Evolutionary conservation across 2,888 invertebrate genomes (phyloP).

Genomic region (Abscondita cerata): DNA sequence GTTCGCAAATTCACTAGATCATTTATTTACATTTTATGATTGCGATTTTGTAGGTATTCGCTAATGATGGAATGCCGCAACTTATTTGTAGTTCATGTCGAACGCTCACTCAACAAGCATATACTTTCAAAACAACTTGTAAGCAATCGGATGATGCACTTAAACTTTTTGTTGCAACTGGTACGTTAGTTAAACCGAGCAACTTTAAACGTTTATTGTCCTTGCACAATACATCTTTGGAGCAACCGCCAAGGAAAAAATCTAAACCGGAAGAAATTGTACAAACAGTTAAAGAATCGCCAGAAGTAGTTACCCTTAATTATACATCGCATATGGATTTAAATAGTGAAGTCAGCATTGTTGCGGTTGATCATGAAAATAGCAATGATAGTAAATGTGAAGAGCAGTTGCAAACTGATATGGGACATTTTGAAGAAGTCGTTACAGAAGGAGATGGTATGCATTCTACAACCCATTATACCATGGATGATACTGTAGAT

Average conservation of each 20-base stretch:
- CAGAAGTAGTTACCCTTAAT: conserved; percentile 29
- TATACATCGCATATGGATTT: conserved; percentile 26
- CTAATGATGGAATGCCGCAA: conserved; percentile 76
- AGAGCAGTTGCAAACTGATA: conserved; percentile 38
- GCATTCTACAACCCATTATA: conserved; percentile 35
- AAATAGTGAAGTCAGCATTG: conserved; percentile 2
- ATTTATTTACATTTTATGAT: not conserved
- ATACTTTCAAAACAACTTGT: conserved; percentile 78
- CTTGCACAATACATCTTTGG: not conserved
- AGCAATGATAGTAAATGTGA: conserved; percentile 4
- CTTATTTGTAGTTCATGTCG: conserved; percentile 75
- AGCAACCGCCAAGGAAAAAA: conserved; percentile 13
- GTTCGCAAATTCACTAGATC: conserved; percentile 59
- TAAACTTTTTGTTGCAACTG: conserved; percentile 71
- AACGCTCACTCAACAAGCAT: conserved; percentile 71
- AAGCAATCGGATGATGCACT: conserved; percentile 76
- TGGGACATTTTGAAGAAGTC: conserved; percentile 19
- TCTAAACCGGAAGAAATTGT: not conserved
- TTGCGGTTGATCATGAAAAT: not conserved
- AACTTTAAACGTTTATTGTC: not conserved
- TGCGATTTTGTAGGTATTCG: conserved; percentile 61
- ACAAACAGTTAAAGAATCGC: not conserved
- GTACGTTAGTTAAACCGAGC: conserved; percentile 57
- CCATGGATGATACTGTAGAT: conserved; percentile 36
- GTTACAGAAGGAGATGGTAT: conserved; percentile 1